Conservation (phyloP, 2,888 invertebrate genomes). For the Leptopilina myrica region DNA sequence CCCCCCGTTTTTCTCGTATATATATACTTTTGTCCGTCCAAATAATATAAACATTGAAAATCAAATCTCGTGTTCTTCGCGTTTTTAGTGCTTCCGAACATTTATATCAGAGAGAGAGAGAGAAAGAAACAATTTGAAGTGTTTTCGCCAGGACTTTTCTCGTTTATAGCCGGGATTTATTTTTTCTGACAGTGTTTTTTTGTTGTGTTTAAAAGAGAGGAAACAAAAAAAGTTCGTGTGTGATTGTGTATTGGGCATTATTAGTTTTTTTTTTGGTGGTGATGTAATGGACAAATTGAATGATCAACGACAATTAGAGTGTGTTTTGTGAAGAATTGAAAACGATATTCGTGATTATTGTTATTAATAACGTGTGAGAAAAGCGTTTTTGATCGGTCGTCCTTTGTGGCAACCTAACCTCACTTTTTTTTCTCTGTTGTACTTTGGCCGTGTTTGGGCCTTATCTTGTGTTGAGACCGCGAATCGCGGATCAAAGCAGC, state of each 20-base stretch:
- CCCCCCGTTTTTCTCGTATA: background rate
- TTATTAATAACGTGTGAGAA: background rate
- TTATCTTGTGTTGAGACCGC: slow-evolving; percentile 52
- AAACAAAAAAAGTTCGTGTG: background rate
- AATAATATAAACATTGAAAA: no score
- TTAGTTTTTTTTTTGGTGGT: no score
- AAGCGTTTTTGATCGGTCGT: slow-evolving; percentile 19
- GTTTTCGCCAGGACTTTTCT: background rate
- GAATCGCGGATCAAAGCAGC: slow-evolving; percentile 72
- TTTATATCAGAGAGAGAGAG: no score
- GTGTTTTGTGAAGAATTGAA: background rate
- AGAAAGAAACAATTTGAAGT: background rate
- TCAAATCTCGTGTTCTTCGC: background rate
- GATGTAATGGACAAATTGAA: no score
- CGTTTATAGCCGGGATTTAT: no score
- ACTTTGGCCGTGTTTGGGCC: background rate
- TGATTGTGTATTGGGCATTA: no score
- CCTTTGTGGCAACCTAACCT: slow-evolving; percentile 24
- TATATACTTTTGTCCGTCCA: background rate
- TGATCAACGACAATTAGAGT: background rate
- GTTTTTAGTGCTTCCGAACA: slow-evolving; percentile 7
- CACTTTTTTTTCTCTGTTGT: background rate
- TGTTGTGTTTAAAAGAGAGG: no score
- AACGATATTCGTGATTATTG: background rate
- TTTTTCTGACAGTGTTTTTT: no score